phyloP scores from a whole-genome alignment of 1,140 invertebrate genomes.

The Carposina sasakii region DNA sequence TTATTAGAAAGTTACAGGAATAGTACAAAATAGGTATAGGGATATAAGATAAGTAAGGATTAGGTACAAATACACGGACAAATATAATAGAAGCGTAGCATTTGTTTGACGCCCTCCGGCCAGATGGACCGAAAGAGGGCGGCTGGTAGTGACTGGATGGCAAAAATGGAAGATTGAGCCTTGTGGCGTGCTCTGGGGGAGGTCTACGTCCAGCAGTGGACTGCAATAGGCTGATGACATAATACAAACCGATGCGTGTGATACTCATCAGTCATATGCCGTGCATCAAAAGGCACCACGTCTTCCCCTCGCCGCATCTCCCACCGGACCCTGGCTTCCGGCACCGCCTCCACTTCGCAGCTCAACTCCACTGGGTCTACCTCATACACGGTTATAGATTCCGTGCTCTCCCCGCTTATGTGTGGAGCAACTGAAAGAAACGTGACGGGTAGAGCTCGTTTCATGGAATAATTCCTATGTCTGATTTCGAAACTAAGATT shows the following conservation, averaged over 20 bases:
- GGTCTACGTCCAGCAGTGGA: background rate
- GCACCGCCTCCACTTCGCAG: slow-evolving; percentile 44
- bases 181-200: background rate
- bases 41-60: background rate
- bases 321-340: slow-evolving; percentile 42
- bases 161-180: background rate
- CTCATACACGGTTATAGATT: slow-evolving; percentile 21
- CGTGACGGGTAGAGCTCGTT: background rate
- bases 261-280: slow-evolving; percentile 32
- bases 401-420: slow-evolving; percentile 29
- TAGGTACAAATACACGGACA: too few species aligned
- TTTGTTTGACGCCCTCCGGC: too few species aligned
- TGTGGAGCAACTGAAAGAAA: slow-evolving; percentile 32
- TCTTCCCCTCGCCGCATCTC: slow-evolving; percentile 43
- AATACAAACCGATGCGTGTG: slow-evolving; percentile 35
- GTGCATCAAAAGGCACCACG: slow-evolving; percentile 30
- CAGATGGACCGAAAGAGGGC: too few species aligned
- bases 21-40: background rate
- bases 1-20: background rate
- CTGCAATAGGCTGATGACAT: background rate
- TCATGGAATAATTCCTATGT: background rate
- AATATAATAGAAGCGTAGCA: too few species aligned
- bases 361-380: slow-evolving; percentile 35
- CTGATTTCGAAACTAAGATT: background rate
- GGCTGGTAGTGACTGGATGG: too few species aligned